These are phyloP conservation scores for Columbina picui DNA, from an alignment of 2,113 vertebrate species.

Conservation along the genomic window DNA sequence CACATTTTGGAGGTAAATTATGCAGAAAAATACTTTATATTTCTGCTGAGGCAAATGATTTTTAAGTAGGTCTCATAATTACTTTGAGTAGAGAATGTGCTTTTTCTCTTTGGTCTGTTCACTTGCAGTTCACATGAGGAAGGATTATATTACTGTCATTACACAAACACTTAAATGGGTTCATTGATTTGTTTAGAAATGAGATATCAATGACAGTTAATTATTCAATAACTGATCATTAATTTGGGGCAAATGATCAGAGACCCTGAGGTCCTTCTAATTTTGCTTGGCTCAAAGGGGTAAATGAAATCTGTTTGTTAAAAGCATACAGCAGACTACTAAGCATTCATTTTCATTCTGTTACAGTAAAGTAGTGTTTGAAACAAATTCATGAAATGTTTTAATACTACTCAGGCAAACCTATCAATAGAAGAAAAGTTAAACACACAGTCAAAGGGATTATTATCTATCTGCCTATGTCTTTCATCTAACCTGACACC, in stretches of 20 bases:
- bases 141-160: conserved; percentile 77
- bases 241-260: conserved; percentile 72
- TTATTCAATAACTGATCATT: conserved; percentile 82
- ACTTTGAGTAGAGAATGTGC: neutral
- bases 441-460: conserved; percentile 36
- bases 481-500: conserved; percentile 35
- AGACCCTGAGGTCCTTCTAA: conserved; percentile 47
- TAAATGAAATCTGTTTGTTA: conserved; percentile 51
- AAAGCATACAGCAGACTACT: conserved; percentile 10
- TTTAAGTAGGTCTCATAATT: conserved; percentile 60
- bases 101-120: conserved; percentile 70
- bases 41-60: conserved; percentile 62
- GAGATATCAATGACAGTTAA: conserved; percentile 75
- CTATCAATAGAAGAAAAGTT: conserved; percentile 46
- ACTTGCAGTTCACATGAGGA: conserved; percentile 69
- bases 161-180: conserved; percentile 79
- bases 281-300: conserved; percentile 38
- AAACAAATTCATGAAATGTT: conserved; percentile 61
- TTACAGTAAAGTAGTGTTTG: conserved; percentile 47
- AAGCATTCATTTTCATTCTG: conserved; percentile 50
- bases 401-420: conserved; percentile 41
- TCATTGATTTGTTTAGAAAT: conserved; percentile 77
- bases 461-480: conserved; percentile 44
- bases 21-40: conserved; percentile 56
- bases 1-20: conserved; percentile 52